Evolutionary conservation across 2,888 invertebrate genomes (phyloP).

Genomic region (Heliconius sara): DNA sequence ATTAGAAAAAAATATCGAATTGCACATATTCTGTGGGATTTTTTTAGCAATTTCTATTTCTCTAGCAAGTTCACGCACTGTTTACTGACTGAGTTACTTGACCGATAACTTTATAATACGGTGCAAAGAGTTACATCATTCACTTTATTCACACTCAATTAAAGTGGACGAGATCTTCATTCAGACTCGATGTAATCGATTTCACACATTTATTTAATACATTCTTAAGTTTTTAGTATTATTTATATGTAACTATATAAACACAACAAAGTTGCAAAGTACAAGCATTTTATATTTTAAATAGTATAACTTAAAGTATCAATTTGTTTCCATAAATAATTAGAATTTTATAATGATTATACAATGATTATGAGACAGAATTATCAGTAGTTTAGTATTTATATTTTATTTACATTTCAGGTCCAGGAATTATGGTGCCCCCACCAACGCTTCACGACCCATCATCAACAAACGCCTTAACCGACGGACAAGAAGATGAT

Average conservation of each 20-base stretch:
- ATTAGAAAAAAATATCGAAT: not conserved
- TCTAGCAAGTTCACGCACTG: conserved; percentile 50
- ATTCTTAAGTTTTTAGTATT: not conserved
- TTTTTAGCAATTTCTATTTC: conserved; percentile 38
- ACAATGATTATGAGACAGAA: not conserved
- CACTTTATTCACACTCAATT: conserved; percentile 37
- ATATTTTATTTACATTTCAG: conserved; percentile 58
- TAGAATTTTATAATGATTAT: not conserved
- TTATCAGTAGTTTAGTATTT: not conserved
- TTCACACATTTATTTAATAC: not conserved
- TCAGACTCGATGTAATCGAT: not conserved
- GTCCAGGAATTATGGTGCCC: conserved; percentile 89
- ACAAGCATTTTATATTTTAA: too few relatives aligned
- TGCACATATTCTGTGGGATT: conserved; percentile 21
- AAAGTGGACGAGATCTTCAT: conserved; percentile 18
- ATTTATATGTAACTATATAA: too few relatives aligned
- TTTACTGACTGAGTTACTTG: conserved; percentile 40
- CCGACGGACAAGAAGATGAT: conserved; percentile 90
- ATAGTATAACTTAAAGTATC: too few relatives aligned
- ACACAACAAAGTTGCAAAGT: too few relatives aligned
- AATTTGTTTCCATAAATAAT: not conserved
- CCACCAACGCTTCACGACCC: conserved; percentile 88
- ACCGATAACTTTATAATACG: conserved; percentile 43
- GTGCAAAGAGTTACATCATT: conserved; percentile 32
- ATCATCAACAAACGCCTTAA: conserved; percentile 70